Percentiles rank a stretch among this genome's conserved stretches.
These are phyloP conservation scores for Crocodylus rhombifer DNA, from an alignment of 2,797 vertebrate genomes.

Conservation along the genomic window DNA sequence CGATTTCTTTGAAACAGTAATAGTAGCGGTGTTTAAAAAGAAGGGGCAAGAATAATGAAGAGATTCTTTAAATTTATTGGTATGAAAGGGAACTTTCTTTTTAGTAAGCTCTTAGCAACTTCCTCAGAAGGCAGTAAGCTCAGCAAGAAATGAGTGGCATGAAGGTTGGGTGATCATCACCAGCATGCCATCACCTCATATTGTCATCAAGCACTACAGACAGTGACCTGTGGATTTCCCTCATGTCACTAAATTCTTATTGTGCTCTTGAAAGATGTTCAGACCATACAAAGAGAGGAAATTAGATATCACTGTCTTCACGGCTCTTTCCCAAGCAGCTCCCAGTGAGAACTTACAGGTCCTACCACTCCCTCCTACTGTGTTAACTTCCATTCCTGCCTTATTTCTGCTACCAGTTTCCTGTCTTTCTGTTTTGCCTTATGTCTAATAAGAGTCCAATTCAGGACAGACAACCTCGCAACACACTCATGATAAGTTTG, in stretches of 20 bases:
- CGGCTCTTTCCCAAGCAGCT: neutral
- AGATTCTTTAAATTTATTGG: neutral
- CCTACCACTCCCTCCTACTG: neutral
- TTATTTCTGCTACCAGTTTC: neutral
- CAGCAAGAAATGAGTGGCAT: neutral
- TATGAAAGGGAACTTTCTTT: neutral
- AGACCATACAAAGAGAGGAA: neutral
- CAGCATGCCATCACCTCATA: neutral
- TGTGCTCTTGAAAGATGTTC: neutral
- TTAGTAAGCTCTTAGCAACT: neutral
- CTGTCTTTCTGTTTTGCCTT: neutral
- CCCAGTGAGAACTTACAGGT: neutral
- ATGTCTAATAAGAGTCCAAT: neutral
- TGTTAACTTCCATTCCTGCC: neutral
- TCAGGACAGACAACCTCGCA: neutral
- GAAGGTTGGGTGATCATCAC: neutral
- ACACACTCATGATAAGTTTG: neutral
- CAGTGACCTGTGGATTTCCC: neutral
- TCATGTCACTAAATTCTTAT: neutral
- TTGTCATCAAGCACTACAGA: neutral
- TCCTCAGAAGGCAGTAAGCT: neutral
- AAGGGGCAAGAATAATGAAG: neutral
- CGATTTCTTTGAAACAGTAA: neutral
- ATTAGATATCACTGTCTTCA: neutral
- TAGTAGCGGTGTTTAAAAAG: neutral